Percentiles rank a stretch among this genome's conserved stretches.
Conservation (phyloP, 1,140 invertebrate species). For the Melipona quadrifasciata region DNA sequence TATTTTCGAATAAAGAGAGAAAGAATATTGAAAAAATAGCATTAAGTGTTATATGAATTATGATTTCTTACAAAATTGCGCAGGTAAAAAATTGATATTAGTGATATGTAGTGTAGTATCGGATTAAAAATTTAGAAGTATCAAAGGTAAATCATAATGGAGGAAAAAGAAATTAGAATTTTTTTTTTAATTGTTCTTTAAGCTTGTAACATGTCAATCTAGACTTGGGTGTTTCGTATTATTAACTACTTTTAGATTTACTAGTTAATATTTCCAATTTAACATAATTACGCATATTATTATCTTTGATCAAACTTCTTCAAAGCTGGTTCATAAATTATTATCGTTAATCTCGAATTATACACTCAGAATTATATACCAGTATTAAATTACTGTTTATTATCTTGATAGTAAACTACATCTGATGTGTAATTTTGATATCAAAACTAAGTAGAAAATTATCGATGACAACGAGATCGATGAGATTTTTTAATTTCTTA, state of each 20-base stretch:
- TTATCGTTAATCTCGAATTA: neutral
- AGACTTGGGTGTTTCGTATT: neutral
- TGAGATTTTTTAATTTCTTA: neutral
- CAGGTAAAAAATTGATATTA: neutral
- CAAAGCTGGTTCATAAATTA: neutral
- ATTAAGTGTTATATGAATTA: neutral
- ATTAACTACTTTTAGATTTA: too few species aligned
- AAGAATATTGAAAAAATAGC: neutral
- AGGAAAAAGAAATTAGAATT: neutral
- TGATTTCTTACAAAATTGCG: neutral
- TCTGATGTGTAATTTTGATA: neutral
- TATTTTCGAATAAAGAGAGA: neutral
- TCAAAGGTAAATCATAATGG: neutral
- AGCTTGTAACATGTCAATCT: neutral
- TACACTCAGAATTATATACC: neutral
- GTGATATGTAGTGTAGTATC: too few species aligned
- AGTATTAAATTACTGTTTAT: neutral
- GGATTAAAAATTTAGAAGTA: neutral
- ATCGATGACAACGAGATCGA: neutral
- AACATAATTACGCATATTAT: neutral
- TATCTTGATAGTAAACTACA: neutral
- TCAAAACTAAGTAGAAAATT: neutral
- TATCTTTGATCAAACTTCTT: neutral
- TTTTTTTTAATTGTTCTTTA: neutral
- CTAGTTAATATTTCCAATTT: neutral